A percentile compares a stretch with the other conserved stretches of the same genome.
Conservation (phyloP, 2,888 invertebrate genomes). For the Melipona bicolor region DNA sequence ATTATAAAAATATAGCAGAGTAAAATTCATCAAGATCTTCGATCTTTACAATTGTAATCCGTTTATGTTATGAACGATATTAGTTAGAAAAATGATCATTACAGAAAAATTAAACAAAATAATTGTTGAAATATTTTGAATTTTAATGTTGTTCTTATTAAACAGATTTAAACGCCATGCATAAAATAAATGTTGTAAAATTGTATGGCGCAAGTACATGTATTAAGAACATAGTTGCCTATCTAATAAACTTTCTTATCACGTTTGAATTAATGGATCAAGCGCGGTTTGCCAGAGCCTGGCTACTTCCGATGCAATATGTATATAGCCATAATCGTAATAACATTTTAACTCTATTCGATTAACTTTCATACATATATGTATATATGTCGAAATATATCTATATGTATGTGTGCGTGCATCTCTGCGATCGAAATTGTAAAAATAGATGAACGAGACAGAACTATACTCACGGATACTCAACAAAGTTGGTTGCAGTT, state of each 20-base stretch:
- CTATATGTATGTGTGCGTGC: not conserved
- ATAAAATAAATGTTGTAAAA: conserved; percentile 26
- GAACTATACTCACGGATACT: conserved; percentile 5
- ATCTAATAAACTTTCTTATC: conserved; percentile 56
- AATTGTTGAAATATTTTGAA: not conserved
- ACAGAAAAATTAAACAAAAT: not conserved
- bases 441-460: not conserved
- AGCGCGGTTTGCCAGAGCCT: conserved; percentile 37
- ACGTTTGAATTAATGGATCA: conserved; percentile 46
- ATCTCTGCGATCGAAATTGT: not conserved
- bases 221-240: conserved; percentile 43
- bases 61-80: not conserved
- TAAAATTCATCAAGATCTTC: not conserved
- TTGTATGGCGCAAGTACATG: conserved; percentile 9
- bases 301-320: conserved; percentile 24
- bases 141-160: not conserved
- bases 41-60: not conserved
- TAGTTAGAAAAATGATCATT: not conserved
- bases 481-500: conserved; percentile 26
- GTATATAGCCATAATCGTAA: conserved; percentile 16
- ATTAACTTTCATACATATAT: conserved; percentile 17
- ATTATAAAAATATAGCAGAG: not conserved
- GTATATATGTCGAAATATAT: not conserved
- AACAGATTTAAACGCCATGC: not conserved
- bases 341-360: conserved; percentile 38